These are phyloP conservation scores for Panagrolaimus sp. DNA, from an alignment of 1,140 invertebrate genomes.

Conservation along the genomic window DNA sequence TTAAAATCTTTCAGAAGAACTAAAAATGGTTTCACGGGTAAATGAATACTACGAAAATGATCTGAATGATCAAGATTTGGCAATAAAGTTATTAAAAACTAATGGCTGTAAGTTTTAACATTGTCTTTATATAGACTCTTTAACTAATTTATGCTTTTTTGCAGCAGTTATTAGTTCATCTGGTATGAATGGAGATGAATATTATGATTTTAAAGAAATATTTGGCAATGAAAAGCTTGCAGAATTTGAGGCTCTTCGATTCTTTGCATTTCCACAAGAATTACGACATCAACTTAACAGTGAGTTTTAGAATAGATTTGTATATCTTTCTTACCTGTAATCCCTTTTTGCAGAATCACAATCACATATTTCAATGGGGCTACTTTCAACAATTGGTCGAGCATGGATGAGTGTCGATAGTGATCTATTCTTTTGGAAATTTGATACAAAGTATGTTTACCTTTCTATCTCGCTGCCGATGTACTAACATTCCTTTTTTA, in stretches of 20 bases:
- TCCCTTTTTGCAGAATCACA: neutral
- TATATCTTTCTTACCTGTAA: neutral
- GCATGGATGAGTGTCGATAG: slow-evolving; percentile 13
- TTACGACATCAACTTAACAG: neutral
- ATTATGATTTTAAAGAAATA: neutral
- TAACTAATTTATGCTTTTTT: too few species aligned
- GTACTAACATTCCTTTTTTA: too few species aligned
- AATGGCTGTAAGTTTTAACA: too few species aligned
- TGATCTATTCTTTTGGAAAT: slow-evolving; percentile 13
- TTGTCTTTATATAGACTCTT: neutral
- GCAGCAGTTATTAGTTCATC: neutral
- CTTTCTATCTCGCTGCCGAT: too few species aligned
- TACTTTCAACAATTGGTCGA: neutral
- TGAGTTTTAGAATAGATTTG: neutral
- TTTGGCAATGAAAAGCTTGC: neutral
- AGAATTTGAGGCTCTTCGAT: neutral
- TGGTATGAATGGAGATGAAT: neutral
- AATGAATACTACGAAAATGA: slow-evolving; percentile 21
- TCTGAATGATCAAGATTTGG: neutral
- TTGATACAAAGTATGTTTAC: neutral
- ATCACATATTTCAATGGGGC: neutral
- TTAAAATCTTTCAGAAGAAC: too few species aligned
- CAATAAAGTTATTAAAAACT: neutral
- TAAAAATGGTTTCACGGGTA: slow-evolving; percentile 8
- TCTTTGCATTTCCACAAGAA: neutral